Base-by-base conservation (phyloP, 2,797 vertebrate species). In the Selene dorsalis region DNA sequence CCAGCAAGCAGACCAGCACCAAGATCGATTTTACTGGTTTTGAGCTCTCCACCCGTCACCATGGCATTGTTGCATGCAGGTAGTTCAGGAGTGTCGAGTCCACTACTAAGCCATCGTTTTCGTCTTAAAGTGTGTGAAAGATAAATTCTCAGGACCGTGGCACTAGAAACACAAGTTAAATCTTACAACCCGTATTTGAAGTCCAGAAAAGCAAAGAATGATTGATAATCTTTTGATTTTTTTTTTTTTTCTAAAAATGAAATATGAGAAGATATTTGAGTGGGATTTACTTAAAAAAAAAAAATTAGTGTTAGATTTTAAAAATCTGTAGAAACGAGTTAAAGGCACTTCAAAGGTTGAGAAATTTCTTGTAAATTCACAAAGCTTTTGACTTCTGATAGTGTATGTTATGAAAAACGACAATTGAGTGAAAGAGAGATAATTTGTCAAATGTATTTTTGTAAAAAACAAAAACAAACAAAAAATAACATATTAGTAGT, bases 1-100 rank as follows among this genome's bases (percentile, higher is more conserved):
- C 62, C 73, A 77, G 78, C 78, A 69, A 72, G 64, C 58, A 65
- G 67, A 74, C 56, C 53, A 82, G 65, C 77, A 77, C 66, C 43
- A 38, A 69, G 22, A 32, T 32, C 4, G 18, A 6, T 62, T 52
- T 4, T 39, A 60, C 24, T 62, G 32, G 26, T 35, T 61, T 69
- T 61, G 39, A 62, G 32, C 13, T 52, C 45, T 58, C 22, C 39
- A n/a, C 35, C 32, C 48, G n/a, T 84, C 50, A 1, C 59, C 3
- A 5, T 41, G 41, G 20, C 76, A 61, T 80, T 59, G 32, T 83
- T 69, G 39, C 66, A 72, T 22, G 69, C 58, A 24, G 32, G 4
- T 48, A 41, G 77, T 77, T 50, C 8, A 69, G 57, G 83, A 3
- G 24, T 58, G 57, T 63, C 2, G 7, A 69, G 20, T 69, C 41